Evolutionary conservation across 2,888 invertebrate species (phyloP), one percentile per base, ranked within the genome.

Genomic region (Parthenolecanium corni): DNA sequence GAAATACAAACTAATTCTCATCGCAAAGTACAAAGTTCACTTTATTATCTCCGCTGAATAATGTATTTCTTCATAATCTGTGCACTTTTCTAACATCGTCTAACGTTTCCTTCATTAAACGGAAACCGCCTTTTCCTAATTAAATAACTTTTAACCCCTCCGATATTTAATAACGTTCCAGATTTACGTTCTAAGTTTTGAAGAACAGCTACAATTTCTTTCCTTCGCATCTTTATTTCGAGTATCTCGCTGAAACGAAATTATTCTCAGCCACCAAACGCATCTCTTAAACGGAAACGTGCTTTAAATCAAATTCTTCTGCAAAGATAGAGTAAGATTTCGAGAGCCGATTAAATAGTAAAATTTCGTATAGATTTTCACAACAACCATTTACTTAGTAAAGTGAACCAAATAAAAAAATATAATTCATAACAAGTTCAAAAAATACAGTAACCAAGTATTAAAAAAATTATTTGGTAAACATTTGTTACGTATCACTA

Each of bases 141-240:
- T 58, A 49, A 58, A 58, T 58, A 58, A 58, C 49, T 58, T 57
- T 58, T 58, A 58, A 58, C 58, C 58, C 58, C 49, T 36, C 47
- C 51, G 58, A 58, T 58, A 58, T 58, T 51, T 51, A 58, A 49
- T 49, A 58, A 58, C 49, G 36, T 31, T 31, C 49, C 21, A 58
- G 58, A 58, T 58, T 58, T 58, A 58, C 58, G 58, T 49, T 36
- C 38, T 31, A 58, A 58, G 58, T 58, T 58, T 58, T 58, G 49
- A 49, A 56, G 56, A 56, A 58, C 58, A 11, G 49, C 44, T 49
- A 58, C 40, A 58, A 51, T 58, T 58, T 58, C 58, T 58, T 58
- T 49, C 49, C 58, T 49, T 36, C 38, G 51, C 58, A 36, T 49
- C 58, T 36, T 49, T 58, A 38, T 56, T 58, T 49, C 58, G 31